Percentiles rank a stretch among this genome's conserved stretches.
Conservation (phyloP, 2,797 vertebrate genomes). For the Holocentrus rufus region DNA sequence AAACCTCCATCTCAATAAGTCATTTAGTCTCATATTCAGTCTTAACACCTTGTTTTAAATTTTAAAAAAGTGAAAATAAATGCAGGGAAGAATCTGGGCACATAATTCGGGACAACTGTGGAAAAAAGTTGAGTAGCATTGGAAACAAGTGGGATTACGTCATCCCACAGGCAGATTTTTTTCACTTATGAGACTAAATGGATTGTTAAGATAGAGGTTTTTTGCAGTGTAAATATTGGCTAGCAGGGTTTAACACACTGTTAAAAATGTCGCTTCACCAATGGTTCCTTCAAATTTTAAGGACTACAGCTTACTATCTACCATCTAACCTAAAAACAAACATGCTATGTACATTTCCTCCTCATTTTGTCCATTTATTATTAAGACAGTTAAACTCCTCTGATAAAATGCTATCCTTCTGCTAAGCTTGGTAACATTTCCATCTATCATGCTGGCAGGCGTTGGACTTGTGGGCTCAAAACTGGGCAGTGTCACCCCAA, state of each 20-base stretch:
- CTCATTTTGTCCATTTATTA: background rate
- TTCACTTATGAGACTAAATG: too few relatives aligned
- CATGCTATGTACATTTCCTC: background rate
- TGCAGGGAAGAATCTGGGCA: too few relatives aligned
- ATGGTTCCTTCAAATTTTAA: background rate
- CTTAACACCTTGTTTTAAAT: too few relatives aligned
- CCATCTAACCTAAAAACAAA: background rate
- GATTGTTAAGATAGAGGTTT: background rate
- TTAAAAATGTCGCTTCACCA: background rate
- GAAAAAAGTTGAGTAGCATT: too few relatives aligned
- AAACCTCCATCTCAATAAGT: too few relatives aligned
- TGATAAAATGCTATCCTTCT: too few relatives aligned
- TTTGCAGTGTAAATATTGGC: background rate
- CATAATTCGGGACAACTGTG: too few relatives aligned
- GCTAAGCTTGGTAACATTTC: background rate
- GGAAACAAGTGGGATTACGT: too few relatives aligned
- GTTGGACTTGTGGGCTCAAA: background rate
- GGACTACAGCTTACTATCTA: background rate
- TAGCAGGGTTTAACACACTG: background rate
- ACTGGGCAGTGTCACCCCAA: background rate
- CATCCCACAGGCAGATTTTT: too few relatives aligned
- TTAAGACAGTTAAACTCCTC: background rate
- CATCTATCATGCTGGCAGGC: background rate
- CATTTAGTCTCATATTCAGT: too few relatives aligned
- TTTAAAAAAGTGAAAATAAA: too few relatives aligned